phyloP scores from a whole-genome alignment of 2,888 invertebrate genomes.

The Eurytoma californica region DNA sequence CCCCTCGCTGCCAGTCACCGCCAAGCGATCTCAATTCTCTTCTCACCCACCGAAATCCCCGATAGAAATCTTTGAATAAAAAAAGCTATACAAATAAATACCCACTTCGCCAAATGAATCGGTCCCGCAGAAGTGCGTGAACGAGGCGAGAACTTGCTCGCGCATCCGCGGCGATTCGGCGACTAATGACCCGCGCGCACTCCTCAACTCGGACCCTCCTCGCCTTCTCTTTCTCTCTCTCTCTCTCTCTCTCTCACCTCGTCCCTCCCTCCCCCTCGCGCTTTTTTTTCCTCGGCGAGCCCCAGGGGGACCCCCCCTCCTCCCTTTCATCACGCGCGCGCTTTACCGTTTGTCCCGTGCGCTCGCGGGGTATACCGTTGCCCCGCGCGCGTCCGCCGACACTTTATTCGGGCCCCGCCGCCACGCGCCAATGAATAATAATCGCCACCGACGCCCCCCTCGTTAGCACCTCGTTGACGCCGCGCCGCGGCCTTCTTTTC shows the following conservation, averaged over 20 bases:
- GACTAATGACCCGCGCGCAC: constrained; percentile 45
- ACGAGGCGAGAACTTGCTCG: constrained; percentile 5
- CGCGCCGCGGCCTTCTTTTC: background rate
- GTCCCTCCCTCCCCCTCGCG: constrained; percentile 7
- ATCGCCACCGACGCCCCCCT: constrained; percentile 1
- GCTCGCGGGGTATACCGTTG: constrained; percentile 39
- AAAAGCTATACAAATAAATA: background rate
- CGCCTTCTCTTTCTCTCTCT: background rate
- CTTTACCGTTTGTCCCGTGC: constrained; percentile 50
- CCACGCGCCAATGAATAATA: background rate
- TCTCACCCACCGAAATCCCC: background rate
- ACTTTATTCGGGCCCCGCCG: background rate
- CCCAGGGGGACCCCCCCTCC: background rate
- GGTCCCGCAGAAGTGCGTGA: background rate
- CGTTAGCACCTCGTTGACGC: constrained; percentile 11
- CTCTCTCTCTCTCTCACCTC: constrained; percentile 14
- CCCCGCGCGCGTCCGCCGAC: background rate
- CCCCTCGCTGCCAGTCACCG: too few species aligned
- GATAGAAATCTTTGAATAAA: background rate
- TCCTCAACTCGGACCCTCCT: constrained; percentile 5
- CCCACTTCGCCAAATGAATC: background rate
- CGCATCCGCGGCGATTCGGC: constrained; percentile 34
- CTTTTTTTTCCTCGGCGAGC: background rate
- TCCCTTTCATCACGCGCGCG: constrained; percentile 52
- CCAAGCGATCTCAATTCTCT: background rate